Evolutionary conservation across 2,888 invertebrate genomes (phyloP).

Genomic region (Nemurella pictetii): DNA sequence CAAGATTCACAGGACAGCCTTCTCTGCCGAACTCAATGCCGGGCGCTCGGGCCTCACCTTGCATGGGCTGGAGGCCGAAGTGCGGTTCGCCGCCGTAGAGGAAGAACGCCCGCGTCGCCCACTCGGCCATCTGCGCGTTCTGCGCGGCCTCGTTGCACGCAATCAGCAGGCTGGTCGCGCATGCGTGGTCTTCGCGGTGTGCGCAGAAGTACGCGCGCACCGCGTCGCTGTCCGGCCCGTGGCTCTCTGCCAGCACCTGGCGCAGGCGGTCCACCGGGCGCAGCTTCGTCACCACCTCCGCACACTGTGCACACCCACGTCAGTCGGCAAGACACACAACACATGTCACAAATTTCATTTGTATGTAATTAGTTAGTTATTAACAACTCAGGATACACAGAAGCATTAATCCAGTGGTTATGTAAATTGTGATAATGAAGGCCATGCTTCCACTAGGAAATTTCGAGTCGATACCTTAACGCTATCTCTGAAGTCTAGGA

Average conservation of each 20-base stretch:
- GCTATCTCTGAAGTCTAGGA: too few species aligned
- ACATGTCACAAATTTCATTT: neutral
- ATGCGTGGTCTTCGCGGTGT: constrained; percentile 84
- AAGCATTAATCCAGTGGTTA: too few species aligned
- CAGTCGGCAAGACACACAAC: constrained; percentile 35
- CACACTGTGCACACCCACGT: too few species aligned
- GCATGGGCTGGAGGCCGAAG: constrained; percentile 46
- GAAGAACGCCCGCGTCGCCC: constrained; percentile 91
- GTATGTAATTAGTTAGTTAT: neutral
- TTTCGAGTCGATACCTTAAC: too few species aligned
- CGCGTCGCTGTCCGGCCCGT: constrained; percentile 83
- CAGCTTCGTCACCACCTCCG: constrained; percentile 79
- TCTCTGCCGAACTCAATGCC: too few species aligned
- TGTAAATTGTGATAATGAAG: too few species aligned
- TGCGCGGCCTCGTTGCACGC: constrained; percentile 71
- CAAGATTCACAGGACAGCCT: too few species aligned
- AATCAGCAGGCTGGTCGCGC: constrained; percentile 82
- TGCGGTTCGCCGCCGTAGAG: constrained; percentile 73
- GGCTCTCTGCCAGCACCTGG: constrained; percentile 76
- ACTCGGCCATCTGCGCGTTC: constrained; percentile 73
- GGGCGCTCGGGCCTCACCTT: too few species aligned
- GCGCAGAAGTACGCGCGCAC: constrained; percentile 84
- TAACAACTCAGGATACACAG: too few species aligned
- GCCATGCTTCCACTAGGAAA: too few species aligned
- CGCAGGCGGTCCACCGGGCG: constrained; percentile 87